Evolutionary conservation across 1,140 invertebrate species (phyloP), one percentile per base, ranked within the genome.

Genomic region (Anoplolepis gracilipes): DNA sequence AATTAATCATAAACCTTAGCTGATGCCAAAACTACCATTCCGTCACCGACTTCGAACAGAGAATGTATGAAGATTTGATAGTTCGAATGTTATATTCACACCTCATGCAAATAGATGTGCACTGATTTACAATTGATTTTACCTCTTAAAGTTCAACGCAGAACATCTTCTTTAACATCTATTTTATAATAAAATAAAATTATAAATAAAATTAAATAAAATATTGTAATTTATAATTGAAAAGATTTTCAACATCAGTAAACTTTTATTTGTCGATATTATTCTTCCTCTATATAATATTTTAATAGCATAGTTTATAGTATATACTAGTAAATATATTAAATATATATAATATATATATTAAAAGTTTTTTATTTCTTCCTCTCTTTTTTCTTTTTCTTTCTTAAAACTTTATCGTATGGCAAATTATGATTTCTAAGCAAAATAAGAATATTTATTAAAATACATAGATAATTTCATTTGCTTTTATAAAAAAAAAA

Each of bases 1-100:
- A 82, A 82, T 82, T 82, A 82, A 82, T 72, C 78, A 79, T 79
- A 79, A 79, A 62, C 30, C 8, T 25, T 25, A 16, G 25, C 11
- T 39, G 36, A 19, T 81, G 78, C 65, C 65, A 72, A 72, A 81
- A 81, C 67, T 73, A 30, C 36, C 78, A 46, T 13, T 67, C n/a
- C 28, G n/a, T 65, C n/a, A n/a, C 25, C 3, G 33, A 59, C 53
- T 72, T 73, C 10, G 4, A 22, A 13, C 64, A 36, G 16, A 22
- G 16, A n/a, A 25, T 55, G 49, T n/a, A 57, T 11, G 13, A 36
- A 70, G 19, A 22, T 42, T 22, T 16, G 19, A 59, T 19, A 28
- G n/a, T 42, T 70, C 42, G 13, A 57, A 59, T 46, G 25, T 82
- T 82, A 33, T 33, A 73, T 73, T 59, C 36, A 72, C 72, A 59